phyloP scores from a whole-genome alignment of 2,797 vertebrate genomes.

The Lagocephalus sceleratus region DNA sequence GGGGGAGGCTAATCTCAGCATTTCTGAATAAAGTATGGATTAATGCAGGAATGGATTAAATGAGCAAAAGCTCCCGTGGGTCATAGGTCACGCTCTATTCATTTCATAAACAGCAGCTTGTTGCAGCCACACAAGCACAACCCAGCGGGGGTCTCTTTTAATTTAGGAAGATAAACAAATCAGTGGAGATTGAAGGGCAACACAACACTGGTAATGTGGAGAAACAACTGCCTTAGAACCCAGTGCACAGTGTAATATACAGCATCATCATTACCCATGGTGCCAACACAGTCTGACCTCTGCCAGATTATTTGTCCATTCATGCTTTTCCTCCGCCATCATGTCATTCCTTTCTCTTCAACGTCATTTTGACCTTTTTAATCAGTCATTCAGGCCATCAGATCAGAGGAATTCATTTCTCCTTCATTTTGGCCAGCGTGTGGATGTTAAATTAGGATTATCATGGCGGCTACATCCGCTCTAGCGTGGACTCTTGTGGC shows the following conservation, averaged over 20 bases:
- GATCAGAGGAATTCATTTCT: conserved; percentile 31
- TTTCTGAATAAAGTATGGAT: conserved; percentile 47
- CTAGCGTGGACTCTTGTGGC: conserved; percentile 19
- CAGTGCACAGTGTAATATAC: conserved; percentile 29
- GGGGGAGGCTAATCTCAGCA: conserved; percentile 54
- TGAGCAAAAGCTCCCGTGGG: conserved; percentile 29
- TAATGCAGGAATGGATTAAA: conserved; percentile 51
- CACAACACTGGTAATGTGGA: conserved; percentile 20
- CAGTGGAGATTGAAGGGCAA: conserved; percentile 27
- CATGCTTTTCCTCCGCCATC: neutral
- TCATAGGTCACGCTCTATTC: conserved; percentile 43
- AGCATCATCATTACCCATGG: conserved; percentile 27
- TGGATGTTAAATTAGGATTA: conserved; percentile 34
- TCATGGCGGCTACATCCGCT: conserved; percentile 12
- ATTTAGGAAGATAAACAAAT: conserved; percentile 26
- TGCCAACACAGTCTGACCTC: conserved; percentile 21
- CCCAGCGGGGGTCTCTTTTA: conserved; percentile 13
- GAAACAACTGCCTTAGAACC: conserved; percentile 31
- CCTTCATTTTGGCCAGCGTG: conserved; percentile 22
- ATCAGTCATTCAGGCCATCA: conserved; percentile 12
- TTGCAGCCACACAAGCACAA: conserved; percentile 11
- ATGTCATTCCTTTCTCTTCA: conserved; percentile 4
- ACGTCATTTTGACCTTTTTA: neutral
- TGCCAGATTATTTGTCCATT: conserved; percentile 9
- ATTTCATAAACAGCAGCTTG: conserved; percentile 38